phyloP scores from a whole-genome alignment of 2,888 invertebrate genomes.

The Pseudococcus longispinus region DNA sequence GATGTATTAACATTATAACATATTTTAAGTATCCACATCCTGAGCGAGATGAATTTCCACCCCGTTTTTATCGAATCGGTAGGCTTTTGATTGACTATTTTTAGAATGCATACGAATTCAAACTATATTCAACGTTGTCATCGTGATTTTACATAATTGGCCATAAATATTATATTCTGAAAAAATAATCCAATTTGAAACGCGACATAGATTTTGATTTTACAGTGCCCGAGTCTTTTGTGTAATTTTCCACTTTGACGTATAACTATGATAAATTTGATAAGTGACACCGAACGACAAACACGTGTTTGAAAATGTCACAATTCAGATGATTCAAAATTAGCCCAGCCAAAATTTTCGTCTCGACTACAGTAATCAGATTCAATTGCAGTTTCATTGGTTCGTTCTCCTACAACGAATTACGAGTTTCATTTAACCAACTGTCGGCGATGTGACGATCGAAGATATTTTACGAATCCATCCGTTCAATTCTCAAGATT shows the following conservation, averaged over 20 bases:
- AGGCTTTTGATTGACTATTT: conserved; percentile 8
- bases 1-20: conserved; percentile 27
- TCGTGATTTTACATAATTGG: neutral
- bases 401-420: neutral
- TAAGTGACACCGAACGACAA: neutral
- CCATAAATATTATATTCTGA: neutral
- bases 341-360: neutral
- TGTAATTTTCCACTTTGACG: neutral
- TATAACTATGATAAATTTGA: neutral
- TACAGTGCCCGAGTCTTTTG: neutral
- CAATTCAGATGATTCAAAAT: neutral
- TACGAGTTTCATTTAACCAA: neutral
- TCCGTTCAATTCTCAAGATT: neutral
- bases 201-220: neutral
- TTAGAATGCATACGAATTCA: conserved; percentile 2
- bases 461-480: neutral
- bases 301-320: neutral
- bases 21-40: conserved; percentile 36
- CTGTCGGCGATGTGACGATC: neutral
- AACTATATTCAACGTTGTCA: neutral
- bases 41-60: neutral
- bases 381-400: neutral
- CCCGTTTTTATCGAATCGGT: neutral
- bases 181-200: neutral
- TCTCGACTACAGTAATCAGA: neutral